These are phyloP conservation scores for Melipona beecheii DNA, from an alignment of 2,888 invertebrate genomes.

Conservation along the genomic window DNA sequence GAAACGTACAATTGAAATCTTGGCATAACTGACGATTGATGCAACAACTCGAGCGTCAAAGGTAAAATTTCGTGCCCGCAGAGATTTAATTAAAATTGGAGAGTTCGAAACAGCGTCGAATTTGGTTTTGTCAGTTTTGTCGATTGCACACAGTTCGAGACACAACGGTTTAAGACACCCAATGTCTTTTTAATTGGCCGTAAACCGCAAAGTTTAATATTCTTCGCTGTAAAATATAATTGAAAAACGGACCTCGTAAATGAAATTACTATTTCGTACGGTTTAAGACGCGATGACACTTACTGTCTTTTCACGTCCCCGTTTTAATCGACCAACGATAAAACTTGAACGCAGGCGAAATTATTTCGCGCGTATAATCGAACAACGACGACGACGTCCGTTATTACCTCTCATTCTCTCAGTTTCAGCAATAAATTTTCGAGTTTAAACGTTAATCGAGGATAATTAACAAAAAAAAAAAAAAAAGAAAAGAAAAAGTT, in stretches of 20 bases:
- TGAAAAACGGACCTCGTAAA: background rate
- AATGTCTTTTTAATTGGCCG: background rate
- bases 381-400: too few species aligned
- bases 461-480: too few species aligned
- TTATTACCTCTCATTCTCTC: too few species aligned
- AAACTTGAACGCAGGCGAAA: too few species aligned
- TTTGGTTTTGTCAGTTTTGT: background rate
- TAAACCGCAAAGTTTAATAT: background rate
- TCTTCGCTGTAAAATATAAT: background rate
- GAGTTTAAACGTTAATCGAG: too few species aligned
- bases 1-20: background rate
- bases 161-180: too few species aligned
- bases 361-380: too few species aligned
- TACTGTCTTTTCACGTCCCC: too few species aligned
- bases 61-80: background rate
- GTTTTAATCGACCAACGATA: too few species aligned
- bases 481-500: background rate
- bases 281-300: background rate
- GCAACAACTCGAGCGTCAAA: background rate
- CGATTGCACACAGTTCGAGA: too few species aligned
- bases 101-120: background rate
- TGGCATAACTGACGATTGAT: background rate
- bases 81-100: conserved; percentile 10
- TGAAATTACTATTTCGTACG: background rate
- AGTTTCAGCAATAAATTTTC: too few species aligned